Percentiles rank a stretch among this genome's conserved stretches.
phyloP scores from a whole-genome alignment of 2,888 invertebrate species.

The Archaeoteleia sp. region DNA sequence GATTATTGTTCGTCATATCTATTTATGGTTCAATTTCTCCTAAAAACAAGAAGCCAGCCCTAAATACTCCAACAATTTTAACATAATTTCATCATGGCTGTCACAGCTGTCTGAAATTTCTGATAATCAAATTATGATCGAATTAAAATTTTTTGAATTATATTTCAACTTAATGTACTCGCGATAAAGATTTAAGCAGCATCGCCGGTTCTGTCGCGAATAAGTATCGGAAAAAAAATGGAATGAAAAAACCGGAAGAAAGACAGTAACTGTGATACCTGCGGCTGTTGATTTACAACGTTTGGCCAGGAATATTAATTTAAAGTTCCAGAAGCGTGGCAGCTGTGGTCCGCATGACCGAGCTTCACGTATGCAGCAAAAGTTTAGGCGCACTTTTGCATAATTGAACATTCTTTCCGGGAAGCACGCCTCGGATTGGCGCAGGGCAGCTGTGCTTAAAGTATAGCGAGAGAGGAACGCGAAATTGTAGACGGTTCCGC shows the following conservation, averaged over 20 bases:
- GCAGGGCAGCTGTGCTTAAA: conserved; percentile 47
- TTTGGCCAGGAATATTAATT: conserved; percentile 70
- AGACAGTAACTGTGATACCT: conserved; percentile 41
- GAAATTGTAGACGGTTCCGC: conserved; percentile 51
- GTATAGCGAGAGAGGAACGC: conserved; percentile 43
- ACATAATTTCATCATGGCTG: too few species aligned
- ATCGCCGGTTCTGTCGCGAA: conserved; percentile 11
- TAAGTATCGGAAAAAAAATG: conserved; percentile 19
- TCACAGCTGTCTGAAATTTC: too few species aligned
- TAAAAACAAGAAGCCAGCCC: too few species aligned
- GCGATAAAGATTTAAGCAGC: too few species aligned
- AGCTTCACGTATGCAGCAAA: conserved; percentile 55
- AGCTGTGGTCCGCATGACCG: conserved; percentile 52
- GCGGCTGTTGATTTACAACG: conserved; percentile 66
- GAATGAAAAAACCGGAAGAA: conserved; percentile 33
- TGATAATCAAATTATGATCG: too few species aligned
- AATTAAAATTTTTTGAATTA: too few species aligned
- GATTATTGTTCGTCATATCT: too few species aligned
- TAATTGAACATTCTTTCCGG: conserved; percentile 70
- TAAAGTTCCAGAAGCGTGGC: conserved; percentile 61
- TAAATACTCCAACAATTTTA: too few species aligned
- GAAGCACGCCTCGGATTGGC: conserved; percentile 52
- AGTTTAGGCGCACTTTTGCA: conserved; percentile 65
- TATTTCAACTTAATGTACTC: too few species aligned
- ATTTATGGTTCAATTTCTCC: too few species aligned